Conservation (phyloP, 2,113 vertebrate genomes). For the Perccottus glenii region DNA sequence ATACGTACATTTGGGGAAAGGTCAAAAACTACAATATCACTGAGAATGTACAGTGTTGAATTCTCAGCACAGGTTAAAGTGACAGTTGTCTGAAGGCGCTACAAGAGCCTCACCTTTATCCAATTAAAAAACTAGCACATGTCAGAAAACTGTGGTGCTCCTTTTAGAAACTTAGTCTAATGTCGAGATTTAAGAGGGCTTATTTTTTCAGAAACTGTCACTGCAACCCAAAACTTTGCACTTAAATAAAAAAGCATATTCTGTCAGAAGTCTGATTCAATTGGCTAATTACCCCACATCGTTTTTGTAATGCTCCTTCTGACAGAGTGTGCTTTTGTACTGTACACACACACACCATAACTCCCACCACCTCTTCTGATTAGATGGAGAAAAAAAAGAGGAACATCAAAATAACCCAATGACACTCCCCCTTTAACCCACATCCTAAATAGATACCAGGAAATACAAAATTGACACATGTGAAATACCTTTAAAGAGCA, state of each 20-base stretch:
- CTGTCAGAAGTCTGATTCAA: neutral
- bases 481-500: slow-evolving; percentile 37
- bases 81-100: slow-evolving; percentile 30
- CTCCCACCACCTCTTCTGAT: slow-evolving; percentile 52
- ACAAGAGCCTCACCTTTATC: neutral
- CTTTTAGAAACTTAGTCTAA: neutral
- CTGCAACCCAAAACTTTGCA: neutral
- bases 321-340: slow-evolving; percentile 54
- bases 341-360: slow-evolving; percentile 19
- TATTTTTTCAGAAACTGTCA: neutral
- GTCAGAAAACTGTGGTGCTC: neutral
- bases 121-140: neutral
- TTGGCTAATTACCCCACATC: neutral
- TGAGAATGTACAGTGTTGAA: slow-evolving; percentile 33
- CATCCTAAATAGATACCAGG: neutral
- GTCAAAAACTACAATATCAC: slow-evolving; percentile 30
- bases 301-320: slow-evolving; percentile 8
- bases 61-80: slow-evolving; percentile 46
- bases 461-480: slow-evolving; percentile 17
- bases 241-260: slow-evolving; percentile 4
- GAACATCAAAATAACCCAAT: slow-evolving; percentile 29
- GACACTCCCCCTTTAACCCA: slow-evolving; percentile 4
- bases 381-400: slow-evolving; percentile 34
- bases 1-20: slow-evolving; percentile 32
- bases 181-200: neutral